Conservation (phyloP, 2,113 vertebrate species). For the Ornithorhynchus anatinus region DNA sequence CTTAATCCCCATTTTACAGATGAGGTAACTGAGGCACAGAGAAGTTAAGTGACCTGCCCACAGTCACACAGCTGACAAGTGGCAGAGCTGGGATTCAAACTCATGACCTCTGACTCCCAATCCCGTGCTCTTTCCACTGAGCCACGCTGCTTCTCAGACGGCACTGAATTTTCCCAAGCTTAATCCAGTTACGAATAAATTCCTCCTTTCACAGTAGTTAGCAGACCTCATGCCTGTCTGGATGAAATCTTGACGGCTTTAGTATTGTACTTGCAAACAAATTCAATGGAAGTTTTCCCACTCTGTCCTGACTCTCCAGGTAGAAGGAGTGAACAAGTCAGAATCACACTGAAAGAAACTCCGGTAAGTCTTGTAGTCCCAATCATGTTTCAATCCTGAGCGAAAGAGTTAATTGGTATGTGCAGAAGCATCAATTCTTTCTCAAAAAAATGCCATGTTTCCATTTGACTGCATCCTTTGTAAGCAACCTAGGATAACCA, state of each 20-base stretch:
- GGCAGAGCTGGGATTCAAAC: no score
- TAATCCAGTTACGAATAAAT: no score
- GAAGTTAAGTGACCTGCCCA: no score
- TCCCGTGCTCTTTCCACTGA: no score
- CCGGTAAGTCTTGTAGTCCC: not conserved
- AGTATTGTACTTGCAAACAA: not conserved
- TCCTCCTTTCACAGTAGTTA: no score
- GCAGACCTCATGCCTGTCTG: not conserved
- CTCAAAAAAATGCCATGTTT: not conserved
- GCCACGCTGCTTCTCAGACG: no score
- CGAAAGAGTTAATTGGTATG: not conserved
- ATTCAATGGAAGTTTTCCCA: not conserved
- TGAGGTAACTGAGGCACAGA: no score
- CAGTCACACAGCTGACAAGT: no score
- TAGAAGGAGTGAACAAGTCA: not conserved
- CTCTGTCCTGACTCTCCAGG: not conserved
- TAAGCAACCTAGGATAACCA: constrained; percentile 5
- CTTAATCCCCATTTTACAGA: no score
- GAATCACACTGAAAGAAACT: not conserved
- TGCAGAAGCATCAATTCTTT: not conserved
- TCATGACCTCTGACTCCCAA: no score
- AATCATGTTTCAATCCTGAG: constrained; percentile 9
- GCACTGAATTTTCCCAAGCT: no score
- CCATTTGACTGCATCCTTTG: not conserved
- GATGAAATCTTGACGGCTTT: not conserved